These are phyloP conservation scores for Thysanoteuthis rhombus DNA, from an alignment of 2,888 invertebrate genomes.

Conservation along the genomic window DNA sequence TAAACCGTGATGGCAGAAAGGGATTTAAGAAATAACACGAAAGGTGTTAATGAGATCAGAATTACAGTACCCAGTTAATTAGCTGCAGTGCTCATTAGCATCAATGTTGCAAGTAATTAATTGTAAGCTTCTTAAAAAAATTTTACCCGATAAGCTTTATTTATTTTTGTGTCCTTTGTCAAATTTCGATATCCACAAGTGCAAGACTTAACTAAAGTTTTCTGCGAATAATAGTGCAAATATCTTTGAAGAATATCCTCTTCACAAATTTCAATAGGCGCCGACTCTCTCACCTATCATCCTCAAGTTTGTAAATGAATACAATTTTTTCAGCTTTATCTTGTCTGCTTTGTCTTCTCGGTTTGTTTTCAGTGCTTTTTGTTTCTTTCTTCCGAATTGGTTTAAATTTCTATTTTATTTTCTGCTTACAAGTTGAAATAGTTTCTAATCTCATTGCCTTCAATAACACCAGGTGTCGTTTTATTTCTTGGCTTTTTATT, in stretches of 20 bases:
- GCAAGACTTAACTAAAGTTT: background rate
- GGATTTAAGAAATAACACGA: background rate
- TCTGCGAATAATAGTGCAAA: background rate
- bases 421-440: background rate
- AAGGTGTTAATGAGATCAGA: background rate
- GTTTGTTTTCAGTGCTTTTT: background rate
- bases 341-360: background rate
- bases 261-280: background rate
- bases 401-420: background rate
- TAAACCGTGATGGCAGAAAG: background rate
- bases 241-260: background rate
- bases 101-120: background rate
- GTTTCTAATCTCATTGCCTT: conserved; percentile 12
- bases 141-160: background rate
- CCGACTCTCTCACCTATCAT: background rate
- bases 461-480: background rate
- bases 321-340: background rate
- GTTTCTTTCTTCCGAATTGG: background rate
- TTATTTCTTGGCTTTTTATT: background rate
- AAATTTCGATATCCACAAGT: background rate
- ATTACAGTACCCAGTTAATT: background rate
- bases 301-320: background rate
- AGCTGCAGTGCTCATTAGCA: background rate
- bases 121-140: background rate
- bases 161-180: background rate